Conservation (phyloP, 2,888 invertebrate genomes). For the Lasioglossum oenotherae region DNA sequence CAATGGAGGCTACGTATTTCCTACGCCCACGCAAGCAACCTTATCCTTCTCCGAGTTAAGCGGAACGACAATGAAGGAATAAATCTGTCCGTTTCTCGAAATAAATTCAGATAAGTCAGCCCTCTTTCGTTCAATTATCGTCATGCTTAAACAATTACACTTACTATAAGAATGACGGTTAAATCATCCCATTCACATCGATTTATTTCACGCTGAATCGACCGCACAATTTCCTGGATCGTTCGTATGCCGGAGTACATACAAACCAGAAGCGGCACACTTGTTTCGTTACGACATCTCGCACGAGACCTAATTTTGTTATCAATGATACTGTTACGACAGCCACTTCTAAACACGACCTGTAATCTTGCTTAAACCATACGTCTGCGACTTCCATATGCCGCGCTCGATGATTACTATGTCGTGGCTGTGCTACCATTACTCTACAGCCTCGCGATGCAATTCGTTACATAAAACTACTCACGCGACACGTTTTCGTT, state of each 20-base stretch:
- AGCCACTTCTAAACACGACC: constrained; percentile 55
- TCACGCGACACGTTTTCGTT: constrained; percentile 40
- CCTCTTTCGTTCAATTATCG: background rate
- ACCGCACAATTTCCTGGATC: background rate
- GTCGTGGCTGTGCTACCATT: constrained; percentile 25
- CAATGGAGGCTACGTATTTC: background rate
- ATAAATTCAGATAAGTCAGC: constrained; percentile 11
- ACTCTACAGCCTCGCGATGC: constrained; percentile 37
- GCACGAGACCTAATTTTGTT: constrained; percentile 62
- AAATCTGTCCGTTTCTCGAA: constrained; percentile 6
- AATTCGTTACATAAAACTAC: constrained; percentile 31
- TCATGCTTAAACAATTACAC: background rate
- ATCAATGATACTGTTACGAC: constrained; percentile 62
- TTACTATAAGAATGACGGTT: background rate
- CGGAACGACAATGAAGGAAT: constrained; percentile 9
- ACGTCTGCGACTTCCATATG: constrained; percentile 19
- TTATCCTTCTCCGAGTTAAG: background rate
- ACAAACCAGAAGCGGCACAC: background rate
- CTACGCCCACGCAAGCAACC: background rate
- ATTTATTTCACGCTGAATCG: background rate
- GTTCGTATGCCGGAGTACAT: background rate
- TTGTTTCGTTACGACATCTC: constrained; percentile 43
- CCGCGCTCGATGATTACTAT: constrained; percentile 33
- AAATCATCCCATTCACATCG: background rate
- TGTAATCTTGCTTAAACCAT: constrained; percentile 54